Evolutionary conservation across 2,888 invertebrate species (phyloP).

Genomic region (Fragum sueziense): DNA sequence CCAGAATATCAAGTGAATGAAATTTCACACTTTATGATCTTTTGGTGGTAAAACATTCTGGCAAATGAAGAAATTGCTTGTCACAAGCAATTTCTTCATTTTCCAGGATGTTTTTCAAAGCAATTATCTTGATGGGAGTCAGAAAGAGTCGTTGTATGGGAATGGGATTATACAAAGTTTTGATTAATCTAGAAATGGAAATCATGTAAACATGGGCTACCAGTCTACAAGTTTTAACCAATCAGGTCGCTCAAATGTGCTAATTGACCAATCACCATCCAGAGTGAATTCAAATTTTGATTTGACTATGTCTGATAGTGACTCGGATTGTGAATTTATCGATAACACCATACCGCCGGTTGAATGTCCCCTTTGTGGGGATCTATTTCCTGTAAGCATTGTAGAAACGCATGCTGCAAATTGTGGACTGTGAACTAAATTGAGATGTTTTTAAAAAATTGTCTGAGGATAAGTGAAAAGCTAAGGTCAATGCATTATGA

Average conservation of each 20-base stretch:
- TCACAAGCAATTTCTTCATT: not conserved
- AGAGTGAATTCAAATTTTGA: not conserved
- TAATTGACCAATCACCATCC: not conserved
- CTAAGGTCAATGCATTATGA: not conserved
- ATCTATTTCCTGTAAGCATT: constrained; percentile 35
- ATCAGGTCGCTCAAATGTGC: not conserved
- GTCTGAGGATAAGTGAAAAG: no score
- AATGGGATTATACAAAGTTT: no score
- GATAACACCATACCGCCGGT: constrained; percentile 17
- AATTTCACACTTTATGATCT: not conserved
- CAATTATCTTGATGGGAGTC: no score
- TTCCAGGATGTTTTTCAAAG: no score
- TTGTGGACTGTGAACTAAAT: constrained; percentile 23
- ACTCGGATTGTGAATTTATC: not conserved
- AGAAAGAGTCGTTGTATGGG: no score
- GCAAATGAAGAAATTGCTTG: not conserved
- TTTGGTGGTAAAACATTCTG: not conserved
- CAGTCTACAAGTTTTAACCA: constrained; percentile 7
- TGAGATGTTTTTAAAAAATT: not conserved
- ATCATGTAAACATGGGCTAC: no score
- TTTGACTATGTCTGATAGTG: constrained; percentile 3
- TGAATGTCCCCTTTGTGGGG: constrained; percentile 53
- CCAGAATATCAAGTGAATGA: no score
- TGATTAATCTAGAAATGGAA: no score
- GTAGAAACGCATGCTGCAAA: constrained; percentile 53